A percentile compares a stretch with the other conserved stretches of the same genome.
These are phyloP conservation scores for Phyto melanocephala DNA, from an alignment of 2,888 invertebrate species.

Conservation along the genomic window DNA sequence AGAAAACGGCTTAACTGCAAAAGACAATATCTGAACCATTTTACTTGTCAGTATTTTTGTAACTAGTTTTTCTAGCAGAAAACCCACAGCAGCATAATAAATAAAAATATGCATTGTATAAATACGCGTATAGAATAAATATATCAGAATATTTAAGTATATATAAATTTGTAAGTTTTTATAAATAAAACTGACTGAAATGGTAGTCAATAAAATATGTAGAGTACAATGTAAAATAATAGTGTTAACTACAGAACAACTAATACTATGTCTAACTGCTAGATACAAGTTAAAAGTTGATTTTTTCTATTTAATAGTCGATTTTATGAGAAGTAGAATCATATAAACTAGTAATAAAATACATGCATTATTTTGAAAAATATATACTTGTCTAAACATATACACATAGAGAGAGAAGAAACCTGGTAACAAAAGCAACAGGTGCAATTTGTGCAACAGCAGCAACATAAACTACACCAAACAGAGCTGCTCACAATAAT, in stretches of 20 bases:
- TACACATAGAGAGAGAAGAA: conserved; percentile 1
- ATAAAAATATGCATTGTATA: too few relatives aligned
- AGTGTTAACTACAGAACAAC: conserved; percentile 47
- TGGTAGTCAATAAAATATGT: conserved; percentile 60
- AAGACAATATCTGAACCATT: too few relatives aligned
- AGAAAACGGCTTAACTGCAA: too few relatives aligned
- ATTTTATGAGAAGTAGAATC: conserved; percentile 51
- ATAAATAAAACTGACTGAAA: conserved; percentile 12
- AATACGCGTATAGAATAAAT: too few relatives aligned
- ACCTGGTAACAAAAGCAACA: conserved; percentile 54
- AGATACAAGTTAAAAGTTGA: conserved; percentile 43
- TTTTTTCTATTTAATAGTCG: conserved; percentile 46
- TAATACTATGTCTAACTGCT: conserved; percentile 9
- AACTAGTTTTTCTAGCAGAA: too few relatives aligned
- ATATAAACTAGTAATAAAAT: conserved; percentile 45
- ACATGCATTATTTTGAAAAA: not conserved
- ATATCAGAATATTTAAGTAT: too few relatives aligned
- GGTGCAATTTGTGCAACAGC: conserved; percentile 54
- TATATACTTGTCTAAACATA: not conserved
- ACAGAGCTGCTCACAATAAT: not conserved
- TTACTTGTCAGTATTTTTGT: too few relatives aligned
- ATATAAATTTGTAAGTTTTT: too few relatives aligned
- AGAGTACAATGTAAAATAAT: conserved; percentile 60
- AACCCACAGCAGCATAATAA: too few relatives aligned
- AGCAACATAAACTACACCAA: not conserved